Evolutionary conservation across 2,888 invertebrate genomes (phyloP), one percentile per base, ranked within the genome.

Genomic region (Epinotia bilunana): DNA sequence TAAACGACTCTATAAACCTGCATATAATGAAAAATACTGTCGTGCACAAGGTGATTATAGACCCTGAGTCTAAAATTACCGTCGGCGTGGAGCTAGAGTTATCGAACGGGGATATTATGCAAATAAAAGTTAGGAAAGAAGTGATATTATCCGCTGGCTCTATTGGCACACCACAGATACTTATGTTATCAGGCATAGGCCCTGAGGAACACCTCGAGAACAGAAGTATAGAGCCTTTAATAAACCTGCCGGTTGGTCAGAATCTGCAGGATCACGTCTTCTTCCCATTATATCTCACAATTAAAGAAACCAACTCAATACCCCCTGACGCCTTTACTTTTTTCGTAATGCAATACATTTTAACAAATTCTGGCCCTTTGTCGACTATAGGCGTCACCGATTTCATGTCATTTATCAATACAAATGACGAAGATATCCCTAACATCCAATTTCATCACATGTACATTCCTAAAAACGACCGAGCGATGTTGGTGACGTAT

Each of bases 111-210:
- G 77, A 80, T 39, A 81, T 79, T 49, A 87, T 90, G 78, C 80
- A 84, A 64, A 89, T 90, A 1, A 80, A 68, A 4, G 91, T 86
- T 6, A 90, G 78, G 43, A 94, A 92, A 78, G 95, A 95, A 80
- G 86, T 95, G 0, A 90, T 95, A 68, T 76, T 95, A 72, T 93
- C 94, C 2, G 93, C 93, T 5, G 95, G 95, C 9, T 84, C 92
- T 9, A 87, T 95, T 60, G 92, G 90, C 62, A 90, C 95, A 1
- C 94, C 95, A 0, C 91, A 94, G 77, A 83, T 95, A 70, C 84
- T 95, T 2, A 92, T 95, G 90, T 81, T 94, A 23, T 95, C 95
- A 9, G 95, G 95, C 1, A 86, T 95, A 20, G 95, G 95, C 0
- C 93, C 93, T 0, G 85, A 80, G 76, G 77, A 83, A 12, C 89